These are phyloP conservation scores for Agrochola macilenta DNA, from an alignment of 2,888 invertebrate species.

Conservation along the genomic window DNA sequence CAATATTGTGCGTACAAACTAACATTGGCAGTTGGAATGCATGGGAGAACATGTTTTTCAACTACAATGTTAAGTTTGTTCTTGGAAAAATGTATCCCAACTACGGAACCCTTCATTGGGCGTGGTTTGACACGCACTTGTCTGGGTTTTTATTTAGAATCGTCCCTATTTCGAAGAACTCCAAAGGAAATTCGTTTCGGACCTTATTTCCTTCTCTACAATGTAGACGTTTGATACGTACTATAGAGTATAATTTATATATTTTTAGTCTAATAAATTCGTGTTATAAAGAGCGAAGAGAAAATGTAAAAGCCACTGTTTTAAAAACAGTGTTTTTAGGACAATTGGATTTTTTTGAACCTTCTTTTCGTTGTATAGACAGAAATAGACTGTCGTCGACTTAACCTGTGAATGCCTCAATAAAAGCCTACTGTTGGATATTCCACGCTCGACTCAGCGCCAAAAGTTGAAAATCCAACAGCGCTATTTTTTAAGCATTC, in stretches of 20 bases:
- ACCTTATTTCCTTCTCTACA: slow-evolving; percentile 38
- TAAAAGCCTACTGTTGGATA: not conserved
- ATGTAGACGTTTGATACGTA: slow-evolving; percentile 12
- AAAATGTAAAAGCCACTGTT: slow-evolving; percentile 1
- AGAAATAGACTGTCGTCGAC: not conserved
- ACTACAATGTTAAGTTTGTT: not conserved
- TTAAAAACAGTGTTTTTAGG: slow-evolving; percentile 10
- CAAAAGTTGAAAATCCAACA: not conserved
- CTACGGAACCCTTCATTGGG: not conserved
- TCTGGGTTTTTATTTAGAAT: not conserved
- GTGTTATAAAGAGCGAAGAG: not conserved
- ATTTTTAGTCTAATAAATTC: slow-evolving; percentile 7
- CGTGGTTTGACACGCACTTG: not conserved
- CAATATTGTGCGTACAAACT: not conserved
- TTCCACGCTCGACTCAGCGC: not conserved
- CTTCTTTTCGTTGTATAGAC: not conserved
- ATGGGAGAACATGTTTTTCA: not conserved
- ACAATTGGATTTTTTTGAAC: slow-evolving; percentile 1
- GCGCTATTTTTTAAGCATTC: not conserved
- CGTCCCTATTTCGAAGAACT: not conserved
- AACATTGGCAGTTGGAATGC: not conserved
- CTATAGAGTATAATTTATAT: slow-evolving; percentile 13
- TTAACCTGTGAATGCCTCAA: not conserved
- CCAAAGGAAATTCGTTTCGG: slow-evolving; percentile 40
- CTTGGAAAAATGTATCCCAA: not conserved